Base-by-base conservation (phyloP, 2,888 invertebrate species). In the Notocelia uddmanniana region DNA sequence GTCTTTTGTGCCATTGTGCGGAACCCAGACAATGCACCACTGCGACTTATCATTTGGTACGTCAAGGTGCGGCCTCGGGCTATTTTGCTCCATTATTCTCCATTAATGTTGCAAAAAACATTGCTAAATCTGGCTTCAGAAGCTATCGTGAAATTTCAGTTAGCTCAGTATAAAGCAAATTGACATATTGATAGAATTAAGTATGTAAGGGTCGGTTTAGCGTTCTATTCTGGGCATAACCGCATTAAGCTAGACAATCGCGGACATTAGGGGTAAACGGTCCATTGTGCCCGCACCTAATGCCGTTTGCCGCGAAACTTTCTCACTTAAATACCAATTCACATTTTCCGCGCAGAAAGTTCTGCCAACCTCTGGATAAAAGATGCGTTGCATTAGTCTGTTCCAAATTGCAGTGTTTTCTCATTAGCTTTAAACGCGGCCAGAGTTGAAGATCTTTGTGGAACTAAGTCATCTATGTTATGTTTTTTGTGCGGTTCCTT, bases 1-100 rank as follows among this genome's bases (percentile, higher is more conserved):
- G 74, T 78, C 81, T 79, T 79, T 81, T 81, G 81, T 82, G 76
- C 75, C 67, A 76, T 76, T 76, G 78, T 77, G 74, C 55, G 76
- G 72, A 75, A 74, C 58, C 18, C 60, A 74, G 74, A 76, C 76
- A 77, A 76, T 75, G 70, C 72, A 73, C 45, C 48, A 57, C 62
- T 69, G 50, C n/a, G 74, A 71, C 74, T 76, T 76, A 76, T 74
- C 74, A 63, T 69, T 70, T 68, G 67, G 60, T 26, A 50, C 57
- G 67, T 48, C 57, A 68, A 72, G 62, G 72, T 72, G 57, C 48
- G 58, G 23, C 54, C 34, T 60, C 31, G 52, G 31, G 63, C 34
- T 68, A 60, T 73, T 72, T 23, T 18, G 55, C 48, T 50, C 15
- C 52, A 64, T 34, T 18, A 31, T 21, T 64, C 15, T 18, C 0